Evolutionary conservation across 35 echinoderm and acorn worm species (phyloP).

Genomic region (Ophiothrix spiculata): DNA sequence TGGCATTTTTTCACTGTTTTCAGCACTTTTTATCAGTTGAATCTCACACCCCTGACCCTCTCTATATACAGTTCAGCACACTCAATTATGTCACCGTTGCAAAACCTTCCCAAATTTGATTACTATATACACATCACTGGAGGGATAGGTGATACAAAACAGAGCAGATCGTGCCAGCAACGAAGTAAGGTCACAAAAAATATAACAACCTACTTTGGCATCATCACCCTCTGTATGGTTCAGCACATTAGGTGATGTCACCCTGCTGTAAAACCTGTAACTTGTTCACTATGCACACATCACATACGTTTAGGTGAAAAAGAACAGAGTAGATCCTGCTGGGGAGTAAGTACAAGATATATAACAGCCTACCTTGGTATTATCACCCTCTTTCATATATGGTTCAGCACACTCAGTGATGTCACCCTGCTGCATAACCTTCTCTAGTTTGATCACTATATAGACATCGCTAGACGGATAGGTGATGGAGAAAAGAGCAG

Average conservation of each 20-base stretch:
- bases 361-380: constrained; percentile 56
- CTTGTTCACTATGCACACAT: no score
- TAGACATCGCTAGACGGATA: constrained; percentile 94
- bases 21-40: no score
- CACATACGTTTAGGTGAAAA: no score
- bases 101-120: constrained; percentile 93
- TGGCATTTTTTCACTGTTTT: no score
- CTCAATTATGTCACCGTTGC: constrained; percentile 80
- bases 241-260: no score
- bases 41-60: no score
- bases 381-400: constrained; percentile 87
- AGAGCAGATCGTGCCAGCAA: constrained; percentile 69
- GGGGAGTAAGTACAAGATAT: no score
- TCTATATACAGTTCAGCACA: constrained; percentile 89
- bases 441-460: constrained; percentile 94
- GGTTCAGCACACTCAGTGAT: constrained; percentile 82
- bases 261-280: no score
- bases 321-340: no score
- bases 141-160: constrained; percentile 92
- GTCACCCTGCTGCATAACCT: constrained; percentile 85
- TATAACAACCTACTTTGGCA: no score
- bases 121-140: constrained; percentile 89
- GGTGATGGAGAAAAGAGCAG: constrained; percentile 83
- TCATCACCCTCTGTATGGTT: no score
- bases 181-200: no score